A percentile compares a stretch with the other conserved stretches of the same genome.
These are phyloP conservation scores for Athalia cordata DNA, from an alignment of 2,888 invertebrate species.

Conservation along the genomic window DNA sequence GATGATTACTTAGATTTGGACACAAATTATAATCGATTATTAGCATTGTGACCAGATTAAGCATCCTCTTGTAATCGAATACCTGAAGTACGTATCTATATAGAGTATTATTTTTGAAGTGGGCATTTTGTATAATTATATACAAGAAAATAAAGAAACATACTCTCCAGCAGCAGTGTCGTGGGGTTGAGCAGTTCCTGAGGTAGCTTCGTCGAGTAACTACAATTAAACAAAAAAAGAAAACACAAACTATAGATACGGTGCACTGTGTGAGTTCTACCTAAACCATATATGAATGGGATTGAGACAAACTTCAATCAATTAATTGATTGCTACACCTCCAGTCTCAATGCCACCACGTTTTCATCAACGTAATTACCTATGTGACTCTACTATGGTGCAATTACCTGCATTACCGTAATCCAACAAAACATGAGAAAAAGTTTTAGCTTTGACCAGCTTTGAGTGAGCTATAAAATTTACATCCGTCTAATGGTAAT, in stretches of 20 bases:
- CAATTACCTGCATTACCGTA: conserved; percentile 38
- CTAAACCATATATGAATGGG: conserved; percentile 21
- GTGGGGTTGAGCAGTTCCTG: conserved; percentile 75
- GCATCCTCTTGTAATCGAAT: neutral
- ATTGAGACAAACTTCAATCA: neutral
- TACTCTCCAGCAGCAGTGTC: conserved; percentile 67
- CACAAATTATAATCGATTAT: no score
- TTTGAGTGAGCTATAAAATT: neutral
- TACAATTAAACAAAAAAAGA: conserved; percentile 77
- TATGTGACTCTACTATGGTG: conserved; percentile 43
- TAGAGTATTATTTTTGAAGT: conserved; percentile 6
- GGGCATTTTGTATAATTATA: conserved; percentile 19
- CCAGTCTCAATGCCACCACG: conserved; percentile 38
- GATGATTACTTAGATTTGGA: no score
- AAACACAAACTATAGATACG: conserved; percentile 76
- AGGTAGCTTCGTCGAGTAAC: conserved; percentile 81
- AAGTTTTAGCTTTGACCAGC: neutral
- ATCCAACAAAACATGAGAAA: conserved; percentile 23
- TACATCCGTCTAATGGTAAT: neutral
- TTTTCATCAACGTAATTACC: conserved; percentile 28
- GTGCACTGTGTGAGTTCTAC: conserved; percentile 66
- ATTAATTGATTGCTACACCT: neutral
- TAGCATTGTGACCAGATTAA: conserved; percentile 9
- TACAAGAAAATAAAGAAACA: conserved; percentile 60
- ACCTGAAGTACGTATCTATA: neutral